A percentile compares a stretch with the other conserved stretches of the same genome.
These are phyloP conservation scores for Phoxinus phoxinus DNA, from an alignment of 2,113 vertebrate species.

Conservation along the genomic window DNA sequence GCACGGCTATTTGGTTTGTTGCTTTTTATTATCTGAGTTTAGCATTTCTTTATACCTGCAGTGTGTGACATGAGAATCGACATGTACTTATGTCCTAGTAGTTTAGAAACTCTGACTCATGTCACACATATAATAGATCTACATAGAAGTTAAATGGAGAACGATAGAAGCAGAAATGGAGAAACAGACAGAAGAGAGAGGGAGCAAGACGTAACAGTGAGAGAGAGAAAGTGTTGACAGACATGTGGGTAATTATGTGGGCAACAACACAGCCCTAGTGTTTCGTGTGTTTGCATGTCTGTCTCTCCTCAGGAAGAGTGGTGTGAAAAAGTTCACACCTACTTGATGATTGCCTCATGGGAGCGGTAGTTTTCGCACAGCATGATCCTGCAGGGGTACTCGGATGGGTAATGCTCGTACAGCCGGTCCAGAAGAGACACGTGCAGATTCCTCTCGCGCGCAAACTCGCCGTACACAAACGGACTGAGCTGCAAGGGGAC, in stretches of 20 bases:
- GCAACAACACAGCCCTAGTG: not conserved
- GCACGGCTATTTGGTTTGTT: not conserved
- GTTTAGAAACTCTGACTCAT: not conserved
- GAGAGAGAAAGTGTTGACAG: not conserved
- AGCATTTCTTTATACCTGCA: not conserved
- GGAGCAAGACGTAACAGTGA: not conserved
- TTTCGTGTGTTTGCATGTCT: slow-evolving; percentile 11
- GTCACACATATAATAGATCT: not conserved
- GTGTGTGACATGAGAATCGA: not conserved
- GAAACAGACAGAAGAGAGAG: not conserved
- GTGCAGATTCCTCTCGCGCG: slow-evolving; percentile 95
- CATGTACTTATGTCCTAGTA: not conserved
- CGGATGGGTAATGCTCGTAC: slow-evolving; percentile 96
- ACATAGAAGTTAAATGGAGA: not conserved
- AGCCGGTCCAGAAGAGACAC: slow-evolving; percentile 95
- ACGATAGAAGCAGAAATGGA: not conserved
- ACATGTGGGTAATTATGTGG: not conserved
- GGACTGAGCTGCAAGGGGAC: slow-evolving; percentile 90
- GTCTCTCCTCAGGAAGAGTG: slow-evolving; percentile 48
- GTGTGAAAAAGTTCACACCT: slow-evolving; percentile 83
- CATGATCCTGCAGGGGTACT: slow-evolving; percentile 96
- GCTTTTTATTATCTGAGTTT: not conserved
- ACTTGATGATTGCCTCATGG: slow-evolving; percentile 99
- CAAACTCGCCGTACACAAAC: slow-evolving; percentile 99
- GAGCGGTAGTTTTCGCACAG: slow-evolving; percentile 99